Evolutionary conservation across 2,888 invertebrate genomes (phyloP).

Genomic region (Drosophila atripex): DNA sequence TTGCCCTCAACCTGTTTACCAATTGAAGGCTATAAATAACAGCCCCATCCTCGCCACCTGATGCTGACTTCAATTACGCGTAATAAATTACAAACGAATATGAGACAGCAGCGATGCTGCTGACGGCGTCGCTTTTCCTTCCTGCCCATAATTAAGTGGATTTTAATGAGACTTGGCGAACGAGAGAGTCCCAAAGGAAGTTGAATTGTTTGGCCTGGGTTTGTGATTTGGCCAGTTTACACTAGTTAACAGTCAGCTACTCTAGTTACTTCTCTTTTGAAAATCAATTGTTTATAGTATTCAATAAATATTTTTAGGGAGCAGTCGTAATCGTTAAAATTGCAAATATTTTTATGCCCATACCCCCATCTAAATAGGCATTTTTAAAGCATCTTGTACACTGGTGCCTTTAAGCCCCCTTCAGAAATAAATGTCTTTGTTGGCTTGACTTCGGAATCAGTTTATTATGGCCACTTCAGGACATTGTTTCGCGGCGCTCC

Average conservation of each 20-base stretch:
- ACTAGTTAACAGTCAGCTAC: not conserved
- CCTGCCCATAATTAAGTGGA: constrained; percentile 69
- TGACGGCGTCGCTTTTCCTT: constrained; percentile 36
- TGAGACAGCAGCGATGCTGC: constrained; percentile 37
- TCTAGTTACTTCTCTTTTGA: too few species aligned
- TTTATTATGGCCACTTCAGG: constrained; percentile 70
- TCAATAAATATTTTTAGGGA: not conserved
- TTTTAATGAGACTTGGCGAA: constrained; percentile 68
- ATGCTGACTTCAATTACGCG: constrained; percentile 66
- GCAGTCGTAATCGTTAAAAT: too few species aligned
- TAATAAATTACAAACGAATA: constrained; percentile 66
- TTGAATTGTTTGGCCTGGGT: constrained; percentile 32
- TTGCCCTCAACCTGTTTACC: constrained; percentile 29
- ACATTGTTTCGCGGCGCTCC: constrained; percentile 42
- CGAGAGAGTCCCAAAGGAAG: constrained; percentile 21
- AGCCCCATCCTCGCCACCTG: constrained; percentile 40
- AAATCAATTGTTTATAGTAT: too few species aligned
- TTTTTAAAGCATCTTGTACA: constrained; percentile 49
- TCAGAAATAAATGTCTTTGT: constrained; percentile 58
- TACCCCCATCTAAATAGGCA: not conserved
- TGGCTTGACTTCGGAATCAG: constrained; percentile 44
- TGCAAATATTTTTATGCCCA: not conserved
- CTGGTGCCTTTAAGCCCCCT: constrained; percentile 16
- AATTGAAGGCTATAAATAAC: constrained; percentile 45
- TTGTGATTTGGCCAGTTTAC: constrained; percentile 49